Conservation (phyloP, 2,888 invertebrate species). For the Pyrgus malvae region DNA sequence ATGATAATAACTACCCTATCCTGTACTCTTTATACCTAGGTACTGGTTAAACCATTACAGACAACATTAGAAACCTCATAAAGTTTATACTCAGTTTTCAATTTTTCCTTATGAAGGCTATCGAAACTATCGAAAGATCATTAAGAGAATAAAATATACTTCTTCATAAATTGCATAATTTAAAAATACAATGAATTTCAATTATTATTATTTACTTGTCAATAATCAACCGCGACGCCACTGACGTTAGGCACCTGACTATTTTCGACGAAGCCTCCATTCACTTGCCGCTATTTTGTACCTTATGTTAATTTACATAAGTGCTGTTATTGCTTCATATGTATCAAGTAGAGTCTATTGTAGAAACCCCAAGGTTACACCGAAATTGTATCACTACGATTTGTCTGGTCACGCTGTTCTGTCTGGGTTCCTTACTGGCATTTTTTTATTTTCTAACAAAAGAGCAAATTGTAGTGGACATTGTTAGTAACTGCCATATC, state of each 20-base stretch:
- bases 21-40: too few relatives aligned
- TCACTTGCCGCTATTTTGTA: conserved; percentile 1
- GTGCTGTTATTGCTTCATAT: background rate
- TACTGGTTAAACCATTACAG: too few relatives aligned
- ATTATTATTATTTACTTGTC: conserved; percentile 17
- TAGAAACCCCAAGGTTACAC: conserved; percentile 73
- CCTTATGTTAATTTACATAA: background rate
- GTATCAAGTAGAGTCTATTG: conserved; percentile 33
- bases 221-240: conserved; percentile 14
- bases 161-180: background rate
- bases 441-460: conserved; percentile 8
- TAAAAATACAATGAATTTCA: background rate
- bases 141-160: background rate
- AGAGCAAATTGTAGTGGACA: too few relatives aligned
- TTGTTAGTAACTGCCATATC: too few relatives aligned
- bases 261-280: conserved; percentile 10
- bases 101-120: too few relatives aligned
- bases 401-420: conserved; percentile 48
- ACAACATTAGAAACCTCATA: too few relatives aligned
- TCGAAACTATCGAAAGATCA: too few relatives aligned
- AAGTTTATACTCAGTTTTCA: too few relatives aligned
- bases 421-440: conserved; percentile 26
- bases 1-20: too few relatives aligned
- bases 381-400: conserved; percentile 57
- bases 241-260: conserved; percentile 18